Conservation (phyloP, 2,797 vertebrate species). For the Taenioides sp. region DNA sequence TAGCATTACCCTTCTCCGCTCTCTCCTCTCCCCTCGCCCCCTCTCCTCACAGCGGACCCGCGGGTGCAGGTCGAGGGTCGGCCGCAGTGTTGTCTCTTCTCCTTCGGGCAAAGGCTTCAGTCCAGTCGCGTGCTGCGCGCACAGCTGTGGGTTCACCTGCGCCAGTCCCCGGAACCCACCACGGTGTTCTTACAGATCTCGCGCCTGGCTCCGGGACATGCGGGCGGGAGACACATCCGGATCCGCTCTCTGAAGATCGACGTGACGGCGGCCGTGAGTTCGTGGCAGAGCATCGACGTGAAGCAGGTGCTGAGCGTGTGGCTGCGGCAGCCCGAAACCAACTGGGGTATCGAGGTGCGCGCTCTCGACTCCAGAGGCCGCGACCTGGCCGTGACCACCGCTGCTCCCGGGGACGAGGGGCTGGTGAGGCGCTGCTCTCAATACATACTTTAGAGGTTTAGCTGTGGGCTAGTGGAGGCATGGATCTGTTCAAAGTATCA, state of each 20-base stretch:
- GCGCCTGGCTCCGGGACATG: slow-evolving; percentile 89
- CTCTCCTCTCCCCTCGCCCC: no score
- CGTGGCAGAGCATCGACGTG: slow-evolving; percentile 98
- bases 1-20: no score
- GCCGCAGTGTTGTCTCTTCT: slow-evolving; percentile 96
- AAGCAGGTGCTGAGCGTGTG: slow-evolving; percentile 95
- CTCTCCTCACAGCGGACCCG: slow-evolving; percentile 82
- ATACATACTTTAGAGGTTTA: neutral
- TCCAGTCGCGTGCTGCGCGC: slow-evolving; percentile 89
- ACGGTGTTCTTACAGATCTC: slow-evolving; percentile 97
- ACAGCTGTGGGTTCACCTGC: slow-evolving; percentile 95
- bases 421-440: slow-evolving; percentile 82
- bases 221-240: slow-evolving; percentile 87
- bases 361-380: slow-evolving; percentile 89
- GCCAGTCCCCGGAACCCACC: slow-evolving; percentile 83
- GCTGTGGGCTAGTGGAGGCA: no score
- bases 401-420: slow-evolving; percentile 89
- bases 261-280: slow-evolving; percentile 87
- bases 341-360: slow-evolving; percentile 98
- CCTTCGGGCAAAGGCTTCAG: slow-evolving; percentile 91
- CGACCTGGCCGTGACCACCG: slow-evolving; percentile 90
- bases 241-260: slow-evolving; percentile 97
- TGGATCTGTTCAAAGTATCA: no score
- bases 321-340: slow-evolving; percentile 97
- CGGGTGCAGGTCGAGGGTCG: slow-evolving; percentile 84